Base-by-base conservation (phyloP, 2,888 invertebrate species). In the Automeris io region DNA sequence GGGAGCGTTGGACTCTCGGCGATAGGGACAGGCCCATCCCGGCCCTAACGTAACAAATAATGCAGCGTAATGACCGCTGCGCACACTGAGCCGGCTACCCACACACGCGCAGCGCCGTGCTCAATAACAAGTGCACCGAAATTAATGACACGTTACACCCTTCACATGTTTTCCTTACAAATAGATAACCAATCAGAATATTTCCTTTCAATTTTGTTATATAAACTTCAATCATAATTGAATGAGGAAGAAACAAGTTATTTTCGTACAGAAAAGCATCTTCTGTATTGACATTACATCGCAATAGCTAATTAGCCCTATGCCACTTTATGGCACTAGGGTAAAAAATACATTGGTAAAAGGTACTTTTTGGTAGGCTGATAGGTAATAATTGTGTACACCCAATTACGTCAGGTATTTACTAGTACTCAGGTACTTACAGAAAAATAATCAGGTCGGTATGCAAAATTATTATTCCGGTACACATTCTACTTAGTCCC, bases 31-130 rank as follows among this genome's bases (percentile, higher is more conserved):
- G 55, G 71, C 74, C 76, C 74, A 62, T 71, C 73, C 78, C 77
- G 70, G 73, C 79, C 79, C 79, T 74, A 70, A 66, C 68, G 70
- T 68, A 66, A 72, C 79, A 70, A 80, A 75, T 75, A 77, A 73
- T 77, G 80, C 78, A 69, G 64, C 68, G 61, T 79, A 79, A 81
- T 79, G 75, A 75, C 68, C 58, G 62, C 63, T 55, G 57, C 57
- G 58, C 59, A 66, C 62, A 54, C 65, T 65, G 61, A 57, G 61
- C 62, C 55, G 55, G 57, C 57, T 58, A 65, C 61, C 53, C 65
- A 66, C 59, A 55, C 59, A 55, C 52, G 51, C 61, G 48, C 51
- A 40, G 41, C 40, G 39, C 49, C 42, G 37, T 49, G 42, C 49
- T 42, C 42, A 49, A 53, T 62, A 69, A 71, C 73, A 79, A 77